Conservation (phyloP, 2,888 invertebrate genomes). For the Cephus spinipes region DNA sequence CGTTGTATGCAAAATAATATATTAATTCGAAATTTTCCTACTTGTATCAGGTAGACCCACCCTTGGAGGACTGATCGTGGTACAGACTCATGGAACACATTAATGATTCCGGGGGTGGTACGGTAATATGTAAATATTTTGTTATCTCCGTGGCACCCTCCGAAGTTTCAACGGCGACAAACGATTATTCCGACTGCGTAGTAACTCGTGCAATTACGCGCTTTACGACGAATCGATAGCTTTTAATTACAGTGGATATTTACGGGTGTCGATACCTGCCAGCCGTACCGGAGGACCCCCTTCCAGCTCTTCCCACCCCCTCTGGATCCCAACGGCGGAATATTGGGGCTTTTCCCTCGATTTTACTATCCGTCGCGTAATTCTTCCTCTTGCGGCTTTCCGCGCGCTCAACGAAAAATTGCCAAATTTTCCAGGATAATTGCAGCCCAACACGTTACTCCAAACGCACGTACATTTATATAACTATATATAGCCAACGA, state of each 20-base stretch:
- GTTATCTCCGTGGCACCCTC: conserved; percentile 55
- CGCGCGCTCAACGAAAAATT: background rate
- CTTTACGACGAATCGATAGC: conserved; percentile 64
- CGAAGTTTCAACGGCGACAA: conserved; percentile 40
- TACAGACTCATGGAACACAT: background rate
- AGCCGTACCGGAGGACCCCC: background rate
- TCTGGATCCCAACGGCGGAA: background rate
- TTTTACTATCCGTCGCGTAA: background rate
- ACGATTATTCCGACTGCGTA: conserved; percentile 62
- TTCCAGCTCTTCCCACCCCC: background rate
- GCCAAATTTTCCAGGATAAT: background rate
- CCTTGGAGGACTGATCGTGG: background rate
- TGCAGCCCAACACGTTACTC: background rate
- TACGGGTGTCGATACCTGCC: conserved; percentile 33
- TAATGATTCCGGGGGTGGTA: background rate
- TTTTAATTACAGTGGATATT: conserved; percentile 63
- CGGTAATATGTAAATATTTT: conserved; percentile 66
- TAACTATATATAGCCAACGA: background rate
- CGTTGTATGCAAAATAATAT: background rate
- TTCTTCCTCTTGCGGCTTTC: background rate
- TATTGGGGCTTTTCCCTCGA: background rate
- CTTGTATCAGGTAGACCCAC: background rate
- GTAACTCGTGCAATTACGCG: conserved; percentile 64
- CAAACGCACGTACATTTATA: background rate
- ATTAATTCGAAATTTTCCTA: too few relatives aligned